phyloP scores from a whole-genome alignment of 1,140 invertebrate species.

The Trachymyrmex septentrionalis region DNA sequence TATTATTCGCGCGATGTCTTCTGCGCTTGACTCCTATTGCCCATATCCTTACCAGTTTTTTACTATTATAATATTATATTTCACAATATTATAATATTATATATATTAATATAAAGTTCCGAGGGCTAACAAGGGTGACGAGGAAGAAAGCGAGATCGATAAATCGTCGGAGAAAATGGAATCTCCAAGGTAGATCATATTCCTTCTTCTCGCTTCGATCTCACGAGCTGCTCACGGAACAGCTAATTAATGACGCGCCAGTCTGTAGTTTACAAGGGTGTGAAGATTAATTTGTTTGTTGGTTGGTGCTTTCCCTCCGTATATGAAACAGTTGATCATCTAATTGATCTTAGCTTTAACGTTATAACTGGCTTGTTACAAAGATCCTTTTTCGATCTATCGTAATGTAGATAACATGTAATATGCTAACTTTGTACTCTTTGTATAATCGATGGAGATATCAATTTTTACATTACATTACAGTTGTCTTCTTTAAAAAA shows the following conservation, averaged over 20 bases:
- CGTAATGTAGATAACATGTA: background rate
- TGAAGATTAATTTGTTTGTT: slow-evolving; percentile 55
- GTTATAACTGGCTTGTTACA: background rate
- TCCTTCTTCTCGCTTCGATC: slow-evolving; percentile 43
- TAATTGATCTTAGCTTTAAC: slow-evolving; percentile 15
- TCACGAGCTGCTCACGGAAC: slow-evolving; percentile 32
- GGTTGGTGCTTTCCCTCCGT: slow-evolving; percentile 16
- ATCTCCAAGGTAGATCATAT: slow-evolving; percentile 41
- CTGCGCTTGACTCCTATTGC: too few relatives aligned
- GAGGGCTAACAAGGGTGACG: slow-evolving; percentile 23
- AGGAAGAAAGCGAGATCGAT: slow-evolving; percentile 39
- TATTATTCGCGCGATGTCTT: too few relatives aligned
- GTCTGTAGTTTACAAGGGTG: slow-evolving; percentile 37
- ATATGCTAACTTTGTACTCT: background rate
- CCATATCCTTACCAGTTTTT: too few relatives aligned
- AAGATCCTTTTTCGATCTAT: slow-evolving; percentile 18
- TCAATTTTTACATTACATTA: background rate
- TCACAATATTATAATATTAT: background rate
- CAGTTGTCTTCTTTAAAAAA: background rate
- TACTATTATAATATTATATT: background rate
- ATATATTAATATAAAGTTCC: slow-evolving; percentile 5
- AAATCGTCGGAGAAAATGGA: slow-evolving; percentile 45
- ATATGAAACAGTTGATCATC: slow-evolving; percentile 42
- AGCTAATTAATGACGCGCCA: slow-evolving; percentile 52
- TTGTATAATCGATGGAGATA: background rate